Percentiles rank a stretch among this genome's conserved stretches.
Conservation (phyloP, 2,888 invertebrate species). For the Sussaba pulchella region DNA sequence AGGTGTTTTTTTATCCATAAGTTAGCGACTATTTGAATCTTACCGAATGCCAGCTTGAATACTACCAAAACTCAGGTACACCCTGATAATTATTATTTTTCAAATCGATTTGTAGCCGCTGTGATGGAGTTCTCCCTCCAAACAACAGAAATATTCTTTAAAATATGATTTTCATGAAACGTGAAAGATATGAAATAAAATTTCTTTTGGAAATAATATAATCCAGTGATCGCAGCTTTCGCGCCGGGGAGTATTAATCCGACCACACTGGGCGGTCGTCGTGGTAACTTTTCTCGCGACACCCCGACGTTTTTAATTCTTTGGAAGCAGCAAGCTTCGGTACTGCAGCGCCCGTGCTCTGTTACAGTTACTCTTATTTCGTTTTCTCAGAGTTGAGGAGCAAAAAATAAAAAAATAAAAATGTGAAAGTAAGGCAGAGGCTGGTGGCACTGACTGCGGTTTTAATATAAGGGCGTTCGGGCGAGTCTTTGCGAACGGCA, state of each 20-base stretch:
- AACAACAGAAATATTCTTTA: too few relatives aligned
- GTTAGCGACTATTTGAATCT: too few relatives aligned
- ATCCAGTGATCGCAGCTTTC: slow-evolving; percentile 51
- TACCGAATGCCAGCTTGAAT: too few relatives aligned
- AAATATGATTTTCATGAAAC: not conserved
- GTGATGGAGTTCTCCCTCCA: too few relatives aligned
- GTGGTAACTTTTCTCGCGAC: slow-evolving; percentile 61
- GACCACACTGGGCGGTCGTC: slow-evolving; percentile 42
- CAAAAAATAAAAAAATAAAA: slow-evolving; percentile 19
- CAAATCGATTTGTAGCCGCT: too few relatives aligned
- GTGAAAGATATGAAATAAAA: too few relatives aligned
- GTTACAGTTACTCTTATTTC: slow-evolving; percentile 62
- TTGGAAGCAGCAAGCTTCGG: slow-evolving; percentile 23
- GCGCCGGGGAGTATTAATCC: slow-evolving; percentile 45
- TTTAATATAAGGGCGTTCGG: slow-evolving; percentile 65
- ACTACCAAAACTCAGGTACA: too few relatives aligned
- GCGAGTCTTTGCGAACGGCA: slow-evolving; percentile 56
- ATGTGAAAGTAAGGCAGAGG: not conserved
- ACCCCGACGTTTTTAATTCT: slow-evolving; percentile 65
- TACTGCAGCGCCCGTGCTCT: slow-evolving; percentile 21
- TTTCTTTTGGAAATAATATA: slow-evolving; percentile 16
- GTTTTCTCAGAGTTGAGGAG: slow-evolving; percentile 53
- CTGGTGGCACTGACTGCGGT: slow-evolving; percentile 57
- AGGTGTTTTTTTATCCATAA: too few relatives aligned
- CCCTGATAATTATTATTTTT: too few relatives aligned